Percentiles rank a stretch among this genome's conserved stretches.
Conservation (phyloP, 64 coral and sea anemone genomes). For the Porites lutea region DNA sequence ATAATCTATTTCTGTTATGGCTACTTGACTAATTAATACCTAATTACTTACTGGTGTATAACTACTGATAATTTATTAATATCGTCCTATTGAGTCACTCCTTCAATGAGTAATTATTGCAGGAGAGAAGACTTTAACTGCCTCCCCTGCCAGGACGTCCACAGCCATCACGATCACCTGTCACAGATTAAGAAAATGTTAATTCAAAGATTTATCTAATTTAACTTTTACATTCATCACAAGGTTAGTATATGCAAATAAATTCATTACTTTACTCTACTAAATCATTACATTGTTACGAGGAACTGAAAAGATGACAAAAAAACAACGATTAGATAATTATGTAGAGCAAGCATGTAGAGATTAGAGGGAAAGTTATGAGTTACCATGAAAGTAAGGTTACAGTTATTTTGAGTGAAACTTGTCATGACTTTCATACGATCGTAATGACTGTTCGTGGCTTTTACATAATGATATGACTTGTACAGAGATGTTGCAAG, state of each 20-base stretch:
- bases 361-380: too few species aligned
- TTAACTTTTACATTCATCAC: neutral
- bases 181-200: constrained; percentile 59
- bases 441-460: neutral
- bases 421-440: neutral
- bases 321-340: too few species aligned
- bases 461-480: too few species aligned
- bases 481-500: too few species aligned
- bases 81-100: neutral
- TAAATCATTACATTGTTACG: neutral
- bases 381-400: too few species aligned
- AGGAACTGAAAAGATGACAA: too few species aligned
- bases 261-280: neutral
- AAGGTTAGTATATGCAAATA: neutral
- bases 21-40: too few species aligned
- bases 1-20: too few species aligned
- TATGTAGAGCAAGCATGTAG: too few species aligned
- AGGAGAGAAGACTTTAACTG: constrained; percentile 7
- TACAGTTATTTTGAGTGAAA: neutral
- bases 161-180: constrained; percentile 56
- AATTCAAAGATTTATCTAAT: constrained; percentile 16
- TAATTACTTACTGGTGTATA: too few species aligned
- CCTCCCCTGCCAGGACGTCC: constrained; percentile 1
- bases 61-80: neutral
- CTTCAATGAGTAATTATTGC: neutral